Conservation (phyloP, 1,140 invertebrate genomes). For the Hyposmocoma kahamanoa region DNA sequence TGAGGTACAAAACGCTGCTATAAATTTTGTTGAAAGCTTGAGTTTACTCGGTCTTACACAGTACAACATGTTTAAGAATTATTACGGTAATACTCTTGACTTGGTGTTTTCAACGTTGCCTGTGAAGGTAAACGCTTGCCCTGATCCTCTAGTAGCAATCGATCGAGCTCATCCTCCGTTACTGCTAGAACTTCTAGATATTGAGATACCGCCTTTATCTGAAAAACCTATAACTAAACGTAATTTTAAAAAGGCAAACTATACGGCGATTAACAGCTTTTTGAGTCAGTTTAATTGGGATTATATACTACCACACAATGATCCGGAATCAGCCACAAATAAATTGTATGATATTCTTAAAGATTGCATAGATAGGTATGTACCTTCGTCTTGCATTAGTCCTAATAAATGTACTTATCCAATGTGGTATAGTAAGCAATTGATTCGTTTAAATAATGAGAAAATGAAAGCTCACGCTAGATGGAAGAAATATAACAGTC, state of each 20-base stretch:
- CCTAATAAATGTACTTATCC: neutral
- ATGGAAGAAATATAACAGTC: neutral
- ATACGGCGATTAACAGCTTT: neutral
- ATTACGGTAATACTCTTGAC: constrained; percentile 3
- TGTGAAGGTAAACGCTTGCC: neutral
- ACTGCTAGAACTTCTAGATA: neutral
- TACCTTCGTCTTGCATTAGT: neutral
- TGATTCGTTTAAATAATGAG: neutral
- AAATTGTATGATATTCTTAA: neutral
- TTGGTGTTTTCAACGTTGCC: constrained; percentile 6
- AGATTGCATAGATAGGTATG: neutral
- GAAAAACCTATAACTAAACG: neutral
- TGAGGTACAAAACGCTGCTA: constrained; percentile 3
- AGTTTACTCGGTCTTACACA: constrained; percentile 1
- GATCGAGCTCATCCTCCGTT: constrained; percentile 1
- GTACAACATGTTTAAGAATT: constrained; percentile 5
- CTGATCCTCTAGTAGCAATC: neutral
- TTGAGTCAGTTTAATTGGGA: constrained; percentile 2
- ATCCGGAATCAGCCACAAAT: neutral
- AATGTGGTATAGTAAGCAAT: neutral
- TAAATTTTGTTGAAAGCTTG: neutral
- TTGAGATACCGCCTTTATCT: neutral
- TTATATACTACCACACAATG: neutral
- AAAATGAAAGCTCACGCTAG: neutral
- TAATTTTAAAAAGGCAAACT: neutral